Percentiles rank a stretch among this genome's conserved stretches.
Evolutionary conservation across 92 coral and sea anemone species (phyloP).

Genomic region (Phenganax marumi): DNA sequence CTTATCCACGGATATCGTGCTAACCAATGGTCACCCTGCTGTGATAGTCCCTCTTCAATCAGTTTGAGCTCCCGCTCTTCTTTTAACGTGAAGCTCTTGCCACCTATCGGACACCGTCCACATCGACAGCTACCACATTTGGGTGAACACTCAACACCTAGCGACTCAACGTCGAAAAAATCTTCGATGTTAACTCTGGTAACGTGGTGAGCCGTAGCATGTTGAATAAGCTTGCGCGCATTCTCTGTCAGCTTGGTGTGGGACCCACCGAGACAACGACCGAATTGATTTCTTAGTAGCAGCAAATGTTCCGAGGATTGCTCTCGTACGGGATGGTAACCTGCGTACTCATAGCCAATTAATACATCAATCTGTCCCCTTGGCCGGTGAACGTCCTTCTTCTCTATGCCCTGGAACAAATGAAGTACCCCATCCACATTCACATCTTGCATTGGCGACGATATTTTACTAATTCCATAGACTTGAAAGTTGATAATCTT

Average conservation of each 20-base stretch:
- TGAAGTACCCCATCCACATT: constrained; percentile 47
- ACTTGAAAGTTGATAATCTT: constrained; percentile 29
- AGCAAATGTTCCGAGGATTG: constrained; percentile 58
- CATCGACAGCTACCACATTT: constrained; percentile 36
- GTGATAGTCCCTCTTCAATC: constrained; percentile 49
- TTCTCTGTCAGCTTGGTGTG: constrained; percentile 11
- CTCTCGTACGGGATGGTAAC: constrained; percentile 56
- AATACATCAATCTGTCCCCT: constrained; percentile 62
- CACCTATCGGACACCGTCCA: constrained; percentile 44
- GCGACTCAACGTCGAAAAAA: constrained; percentile 19
- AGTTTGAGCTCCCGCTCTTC: constrained; percentile 57
- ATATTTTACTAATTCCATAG: constrained; percentile 62
- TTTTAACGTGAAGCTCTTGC: constrained; percentile 48
- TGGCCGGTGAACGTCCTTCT: constrained; percentile 57
- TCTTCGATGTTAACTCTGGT: constrained; percentile 9
- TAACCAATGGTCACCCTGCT: constrained; percentile 45
- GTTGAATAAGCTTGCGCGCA: neutral
- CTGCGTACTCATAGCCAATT: constrained; percentile 71
- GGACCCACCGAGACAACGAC: constrained; percentile 52
- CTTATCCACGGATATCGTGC: constrained; percentile 52
- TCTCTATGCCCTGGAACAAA: constrained; percentile 50
- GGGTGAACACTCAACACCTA: constrained; percentile 32
- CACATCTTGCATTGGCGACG: constrained; percentile 45
- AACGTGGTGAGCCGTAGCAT: neutral
- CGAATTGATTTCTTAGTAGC: constrained; percentile 59